Evolutionary conservation across 2,888 invertebrate species (phyloP), one percentile per base, ranked within the genome.

Genomic region (Epiblema foenella): DNA sequence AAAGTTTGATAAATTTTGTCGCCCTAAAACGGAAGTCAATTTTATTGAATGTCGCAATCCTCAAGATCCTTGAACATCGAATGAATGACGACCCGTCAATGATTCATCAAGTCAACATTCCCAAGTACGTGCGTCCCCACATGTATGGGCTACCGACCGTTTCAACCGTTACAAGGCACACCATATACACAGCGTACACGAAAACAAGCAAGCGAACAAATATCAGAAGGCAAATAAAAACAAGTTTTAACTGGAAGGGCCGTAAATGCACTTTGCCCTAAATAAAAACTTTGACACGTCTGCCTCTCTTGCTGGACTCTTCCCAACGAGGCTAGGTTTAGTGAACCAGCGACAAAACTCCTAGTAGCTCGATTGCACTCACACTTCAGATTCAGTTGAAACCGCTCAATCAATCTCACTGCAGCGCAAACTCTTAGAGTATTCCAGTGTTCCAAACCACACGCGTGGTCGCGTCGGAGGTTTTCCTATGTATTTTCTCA

Each of bases 131-230:
- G 37, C 39, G 39, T 39, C 39, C 64, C 20, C 8, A 54, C 54
- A 39, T 37, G 52, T 63, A 33, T 51, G 20, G 63, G 15, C 63
- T 52, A 54, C 52, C 51, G 63, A 37, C 63, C 37, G 64, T 64
- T 64, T 51, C 15, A 24, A 64, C 52, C 52, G 52, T 64, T 64
- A 64, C n/a, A 39, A 20, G 39, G 37, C 63, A 33, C 59, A 8
- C 12, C 20, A 12, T 52, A 52, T 51, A 33, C 59, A 8, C 11
- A 51, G 12, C 37, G 33, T 37, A 63, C 33, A 62, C 18, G 49
- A 18, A 62, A 62, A 51, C 18, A 46, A 29, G 29, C 46, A 42
- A 20, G 3, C 17, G 17, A 17, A n/a, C 15, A 37, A 63, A 20
- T 10, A 18, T 24, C 20, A 60, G 20, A 60, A 18, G 20, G 15